Evolutionary conservation across 2,113 vertebrate species (phyloP), one percentile per base, ranked within the genome.

Genomic region (Odontophorus gujanensis): DNA sequence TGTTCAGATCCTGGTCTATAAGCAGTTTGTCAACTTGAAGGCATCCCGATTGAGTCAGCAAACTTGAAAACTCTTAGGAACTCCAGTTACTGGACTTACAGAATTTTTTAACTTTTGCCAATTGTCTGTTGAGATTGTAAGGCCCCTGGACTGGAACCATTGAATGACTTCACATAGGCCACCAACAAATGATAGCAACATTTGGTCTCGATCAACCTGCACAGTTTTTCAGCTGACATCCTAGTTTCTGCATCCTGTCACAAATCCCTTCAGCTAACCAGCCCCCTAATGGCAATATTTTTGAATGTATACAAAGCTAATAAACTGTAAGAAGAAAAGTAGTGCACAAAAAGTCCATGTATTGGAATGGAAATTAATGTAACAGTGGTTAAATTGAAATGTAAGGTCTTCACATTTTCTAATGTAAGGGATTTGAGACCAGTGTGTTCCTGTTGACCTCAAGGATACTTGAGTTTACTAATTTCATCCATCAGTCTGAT

Each of bases 101-200:
- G 57, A 77, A 43, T 58, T 86, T 68, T 68, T 59, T 68, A 51
- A 85, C 34, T 93, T 96, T 94, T 92, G 92, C 91, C 86, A 93
- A 76, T 66, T 94, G 57, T 84, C 72, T 51, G 45, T 63, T 84
- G 81, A 73, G 81, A 59, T 93, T 76, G 21, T 90, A 58, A 86
- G 73, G 62, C 81, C 63, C 76, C 73, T 93, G 86, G 92, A 59
- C 62, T 83, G 82, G 58, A 93, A 93, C 28, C 78, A 59, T 53
- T 66, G 50, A 91, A 51, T 91, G 58, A 73, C 95, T 95, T 96
- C 90, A 95, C 58, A n/a, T 21, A 72, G 84, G 80, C 50, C 71
- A 73, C 76, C 75, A 77, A 87, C 83, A 96, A 94, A 96, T 95
- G 92, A 91, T 85, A 80, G 26, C 84, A 90, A 83, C 85, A 94